Conservation (phyloP, 2,797 vertebrate species). For the Acanthis flammea region DNA sequence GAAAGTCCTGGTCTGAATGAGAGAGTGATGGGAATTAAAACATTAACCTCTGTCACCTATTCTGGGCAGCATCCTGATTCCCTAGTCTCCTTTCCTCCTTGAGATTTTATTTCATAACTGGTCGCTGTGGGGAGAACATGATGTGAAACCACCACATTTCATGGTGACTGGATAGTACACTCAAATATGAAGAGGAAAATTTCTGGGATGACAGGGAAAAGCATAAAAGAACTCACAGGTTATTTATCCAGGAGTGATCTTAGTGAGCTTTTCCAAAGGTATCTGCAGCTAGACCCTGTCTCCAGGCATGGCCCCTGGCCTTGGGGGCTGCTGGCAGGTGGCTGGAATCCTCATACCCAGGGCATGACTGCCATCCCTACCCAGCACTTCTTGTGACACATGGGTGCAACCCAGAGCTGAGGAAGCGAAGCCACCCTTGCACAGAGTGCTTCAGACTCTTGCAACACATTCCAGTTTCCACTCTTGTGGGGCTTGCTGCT, state of each 20-base stretch:
- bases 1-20: neutral
- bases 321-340: neutral
- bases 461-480: rapidly evolving
- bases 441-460: neutral
- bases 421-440: rapidly evolving
- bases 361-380: rapidly evolving
- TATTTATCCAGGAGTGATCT: neutral
- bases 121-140: neutral
- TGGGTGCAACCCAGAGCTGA: rapidly evolving
- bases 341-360: neutral
- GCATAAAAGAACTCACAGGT: neutral
- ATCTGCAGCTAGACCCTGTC: neutral
- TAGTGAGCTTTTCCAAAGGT: neutral
- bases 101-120: neutral
- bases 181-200: neutral
- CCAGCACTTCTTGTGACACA: neutral
- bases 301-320: neutral
- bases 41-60: neutral
- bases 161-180: neutral
- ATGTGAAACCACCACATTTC: neutral
- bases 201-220: neutral
- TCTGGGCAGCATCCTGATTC: neutral
- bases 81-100: neutral
- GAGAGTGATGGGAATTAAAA: neutral
- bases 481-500: neutral